Percentiles rank a stretch among this genome's conserved stretches.
These are phyloP conservation scores for Acrocephalus arundinaceus DNA, from an alignment of 2,113 vertebrate species.

Conservation along the genomic window DNA sequence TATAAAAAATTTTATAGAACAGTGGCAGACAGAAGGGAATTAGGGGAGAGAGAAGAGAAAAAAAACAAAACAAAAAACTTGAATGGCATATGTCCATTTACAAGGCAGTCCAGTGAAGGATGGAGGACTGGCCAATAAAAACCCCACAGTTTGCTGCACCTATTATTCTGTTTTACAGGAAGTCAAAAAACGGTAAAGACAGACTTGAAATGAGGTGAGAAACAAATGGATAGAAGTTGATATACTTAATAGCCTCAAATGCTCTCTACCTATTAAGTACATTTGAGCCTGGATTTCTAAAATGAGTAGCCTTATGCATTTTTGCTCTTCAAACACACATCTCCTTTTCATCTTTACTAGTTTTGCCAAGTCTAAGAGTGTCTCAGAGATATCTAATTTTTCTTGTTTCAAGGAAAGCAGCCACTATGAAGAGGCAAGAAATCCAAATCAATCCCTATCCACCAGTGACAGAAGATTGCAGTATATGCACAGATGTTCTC, in stretches of 20 bases:
- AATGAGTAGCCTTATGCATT: neutral
- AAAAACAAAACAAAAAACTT: neutral
- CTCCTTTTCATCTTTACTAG: neutral
- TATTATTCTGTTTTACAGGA: neutral
- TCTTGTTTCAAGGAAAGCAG: conserved; percentile 24
- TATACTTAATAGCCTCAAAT: neutral
- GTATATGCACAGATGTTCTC: conserved; percentile 26
- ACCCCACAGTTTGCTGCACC: neutral
- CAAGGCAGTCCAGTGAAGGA: neutral
- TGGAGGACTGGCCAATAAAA: neutral
- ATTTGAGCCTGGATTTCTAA: neutral
- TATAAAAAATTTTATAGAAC: neutral
- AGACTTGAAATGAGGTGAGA: neutral
- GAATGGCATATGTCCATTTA: neutral
- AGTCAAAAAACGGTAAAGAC: neutral
- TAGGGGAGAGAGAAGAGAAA: neutral
- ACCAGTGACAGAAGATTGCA: conserved; percentile 4
- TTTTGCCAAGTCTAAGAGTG: neutral
- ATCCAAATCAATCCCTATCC: neutral
- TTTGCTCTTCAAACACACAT: neutral
- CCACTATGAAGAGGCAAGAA: neutral
- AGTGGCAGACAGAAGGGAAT: neutral
- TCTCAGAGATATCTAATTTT: neutral
- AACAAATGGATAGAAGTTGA: neutral
- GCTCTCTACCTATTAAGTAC: neutral